Conservation (phyloP, 2,113 vertebrate species). For the Hucho hucho region DNA sequence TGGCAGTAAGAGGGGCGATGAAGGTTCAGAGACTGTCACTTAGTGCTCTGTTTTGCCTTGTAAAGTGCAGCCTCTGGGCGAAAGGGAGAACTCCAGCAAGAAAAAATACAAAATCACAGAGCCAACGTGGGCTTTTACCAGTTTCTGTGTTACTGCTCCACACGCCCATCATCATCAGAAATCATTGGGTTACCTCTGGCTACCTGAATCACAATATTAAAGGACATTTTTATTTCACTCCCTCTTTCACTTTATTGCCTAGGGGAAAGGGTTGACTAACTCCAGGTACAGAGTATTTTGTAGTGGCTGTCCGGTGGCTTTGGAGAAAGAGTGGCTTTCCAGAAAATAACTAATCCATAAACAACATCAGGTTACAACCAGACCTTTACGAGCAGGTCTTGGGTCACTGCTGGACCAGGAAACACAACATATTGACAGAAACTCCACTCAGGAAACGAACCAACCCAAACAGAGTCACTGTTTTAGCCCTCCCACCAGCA, state of each 20-base stretch:
- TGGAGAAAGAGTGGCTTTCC: constrained; percentile 1
- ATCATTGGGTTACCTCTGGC: constrained; percentile 11
- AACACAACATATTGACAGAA: constrained; percentile 23
- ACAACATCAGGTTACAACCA: constrained; percentile 30
- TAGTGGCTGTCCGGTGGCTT: constrained; percentile 21
- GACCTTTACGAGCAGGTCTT: constrained; percentile 33
- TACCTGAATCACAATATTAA: neutral
- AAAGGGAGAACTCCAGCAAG: constrained; percentile 30
- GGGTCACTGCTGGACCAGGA: constrained; percentile 29
- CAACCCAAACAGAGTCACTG: constrained; percentile 30
- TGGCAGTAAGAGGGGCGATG: constrained; percentile 44
- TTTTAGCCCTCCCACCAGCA: constrained; percentile 8
- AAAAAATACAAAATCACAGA: neutral
- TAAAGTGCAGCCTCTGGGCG: constrained; percentile 38
- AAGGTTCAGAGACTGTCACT: constrained; percentile 36
- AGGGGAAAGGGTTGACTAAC: neutral
- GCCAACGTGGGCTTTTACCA: neutral
- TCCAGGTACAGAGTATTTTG: neutral
- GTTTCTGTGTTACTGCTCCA: constrained; percentile 23
- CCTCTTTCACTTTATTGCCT: neutral
- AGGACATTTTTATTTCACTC: neutral
- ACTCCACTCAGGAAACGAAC: constrained; percentile 25
- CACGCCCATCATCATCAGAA: constrained; percentile 22
- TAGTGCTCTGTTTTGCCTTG: constrained; percentile 39
- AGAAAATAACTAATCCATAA: constrained; percentile 40